These are phyloP conservation scores for Conopomorpha cramerella DNA, from an alignment of 1,140 invertebrate genomes.

Conservation along the genomic window DNA sequence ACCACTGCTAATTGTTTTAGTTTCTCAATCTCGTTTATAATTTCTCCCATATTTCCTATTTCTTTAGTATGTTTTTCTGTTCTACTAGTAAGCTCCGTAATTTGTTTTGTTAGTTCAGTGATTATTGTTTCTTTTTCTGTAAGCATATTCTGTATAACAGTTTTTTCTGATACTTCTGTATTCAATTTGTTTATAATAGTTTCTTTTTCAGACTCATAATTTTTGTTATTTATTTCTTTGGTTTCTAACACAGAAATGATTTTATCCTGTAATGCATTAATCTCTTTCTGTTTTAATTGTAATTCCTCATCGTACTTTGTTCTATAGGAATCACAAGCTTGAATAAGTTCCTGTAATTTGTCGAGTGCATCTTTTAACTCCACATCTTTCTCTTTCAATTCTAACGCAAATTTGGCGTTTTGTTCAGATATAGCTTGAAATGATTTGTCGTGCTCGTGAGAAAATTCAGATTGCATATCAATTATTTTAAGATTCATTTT, in stretches of 20 bases:
- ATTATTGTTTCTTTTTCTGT: constrained; percentile 10
- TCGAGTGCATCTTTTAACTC: not conserved
- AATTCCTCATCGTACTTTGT: not conserved
- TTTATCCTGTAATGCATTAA: not conserved
- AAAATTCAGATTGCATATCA: too few relatives aligned
- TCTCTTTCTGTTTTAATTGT: constrained; percentile 2
- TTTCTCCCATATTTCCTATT: constrained; percentile 7
- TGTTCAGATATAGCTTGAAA: not conserved
- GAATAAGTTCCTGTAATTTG: not conserved
- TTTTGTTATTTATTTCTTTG: constrained; percentile 18
- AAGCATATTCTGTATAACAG: constrained; percentile 5
- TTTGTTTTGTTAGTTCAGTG: constrained; percentile 9
- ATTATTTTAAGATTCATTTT: constrained; percentile 20
- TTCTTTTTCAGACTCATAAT: constrained; percentile 12
- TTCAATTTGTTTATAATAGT: constrained; percentile 6
- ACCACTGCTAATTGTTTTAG: too few relatives aligned
- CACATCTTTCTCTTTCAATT: not conserved
- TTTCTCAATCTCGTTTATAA: too few relatives aligned
- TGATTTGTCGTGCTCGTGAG: too few relatives aligned
- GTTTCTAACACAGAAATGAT: constrained; percentile 1
- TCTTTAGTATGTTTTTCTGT: constrained; percentile 7
- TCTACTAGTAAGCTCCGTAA: constrained; percentile 9
- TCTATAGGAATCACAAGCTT: not conserved
- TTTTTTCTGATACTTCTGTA: constrained; percentile 5
- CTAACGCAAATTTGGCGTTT: not conserved